Evolutionary conservation across 2,888 invertebrate genomes (phyloP), one percentile per base, ranked within the genome.

Genomic region (Aleiodes testaceus): DNA sequence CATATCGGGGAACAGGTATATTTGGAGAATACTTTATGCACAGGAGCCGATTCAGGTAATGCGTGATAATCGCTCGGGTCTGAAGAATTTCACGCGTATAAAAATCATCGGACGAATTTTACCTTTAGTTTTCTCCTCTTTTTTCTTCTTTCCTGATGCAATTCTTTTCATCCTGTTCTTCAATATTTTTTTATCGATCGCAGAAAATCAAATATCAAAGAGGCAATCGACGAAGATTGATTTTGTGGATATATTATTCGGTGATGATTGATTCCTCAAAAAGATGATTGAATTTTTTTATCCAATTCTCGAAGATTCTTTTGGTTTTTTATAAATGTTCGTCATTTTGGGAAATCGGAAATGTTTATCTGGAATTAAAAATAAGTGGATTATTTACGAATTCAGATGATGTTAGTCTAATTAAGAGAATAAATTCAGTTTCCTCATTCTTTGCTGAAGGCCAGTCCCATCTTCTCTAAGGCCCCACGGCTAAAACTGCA

Each of bases 1-100:
- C 79, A 81, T 78, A 78, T 74, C 79, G 61, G 75, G 80, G 11
- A 18, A 55, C 53, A 42, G 20, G 65, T 47, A 64, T 59, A 63
- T 65, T 66, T 20, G 9, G 55, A n/a, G 36, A 9, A 61, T 65
- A 53, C 1, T 55, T 59, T 50, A 63, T 75, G 72, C 75, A 73
- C 78, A 74, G 78, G 76, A 76, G 78, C 77, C 61, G 70, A 72
- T 64, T n/a, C 63, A 74, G 72, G 74, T 79, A 78, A 79, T 80
- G 75, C 72, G 70, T 74, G 74, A 78, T 78, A 78, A 80, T 79
- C 77, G 61, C 26, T 3, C 42, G 45, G 77, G 61, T 71, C 74
- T 66, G 76, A 74, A 76, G 71, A 67, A 79, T 78, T 79, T 78
- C 77, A 78, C 75, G 74, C 75, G 72, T 75, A 66, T 63, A 68